phyloP scores from a whole-genome alignment of 2,888 invertebrate species.

The Chalcis sispes region DNA sequence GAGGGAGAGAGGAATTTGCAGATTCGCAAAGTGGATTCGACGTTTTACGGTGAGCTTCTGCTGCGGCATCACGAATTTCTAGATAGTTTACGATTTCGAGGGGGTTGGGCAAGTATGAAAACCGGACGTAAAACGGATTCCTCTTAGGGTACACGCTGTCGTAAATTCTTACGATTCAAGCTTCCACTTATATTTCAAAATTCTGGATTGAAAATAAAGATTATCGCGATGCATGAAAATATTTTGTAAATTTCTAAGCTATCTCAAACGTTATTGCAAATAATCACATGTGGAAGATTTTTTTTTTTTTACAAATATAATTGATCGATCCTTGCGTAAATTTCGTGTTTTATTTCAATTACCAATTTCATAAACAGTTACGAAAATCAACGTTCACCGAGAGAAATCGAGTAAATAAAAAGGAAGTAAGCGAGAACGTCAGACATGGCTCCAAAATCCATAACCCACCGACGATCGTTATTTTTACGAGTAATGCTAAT shows the following conservation, averaged over 20 bases:
- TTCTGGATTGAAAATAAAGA: slow-evolving; percentile 1
- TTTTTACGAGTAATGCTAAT: slow-evolving; percentile 47
- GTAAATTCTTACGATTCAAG: slow-evolving; percentile 23
- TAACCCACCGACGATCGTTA: slow-evolving; percentile 31
- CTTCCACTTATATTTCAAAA: slow-evolving; percentile 20
- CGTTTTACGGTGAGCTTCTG: not conserved
- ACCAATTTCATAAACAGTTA: not conserved
- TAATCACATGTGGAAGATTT: too few relatives aligned
- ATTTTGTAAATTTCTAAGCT: not conserved
- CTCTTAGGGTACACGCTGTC: slow-evolving; percentile 16
- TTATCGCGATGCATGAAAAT: slow-evolving; percentile 12
- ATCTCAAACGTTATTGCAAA: too few relatives aligned
- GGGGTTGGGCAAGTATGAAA: not conserved
- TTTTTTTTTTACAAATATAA: too few relatives aligned
- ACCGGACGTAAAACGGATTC: not conserved
- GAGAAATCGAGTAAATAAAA: slow-evolving; percentile 6
- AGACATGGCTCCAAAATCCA: too few relatives aligned
- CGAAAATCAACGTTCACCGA: not conserved
- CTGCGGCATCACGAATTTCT: slow-evolving; percentile 16
- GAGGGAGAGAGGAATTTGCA: not conserved
- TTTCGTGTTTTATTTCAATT: not conserved
- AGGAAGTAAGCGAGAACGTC: not conserved
- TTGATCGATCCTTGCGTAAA: not conserved
- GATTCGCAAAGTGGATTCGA: slow-evolving; percentile 32
- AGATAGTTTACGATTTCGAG: slow-evolving; percentile 27